Evolutionary conservation across 2,113 vertebrate species (phyloP), one percentile per base, ranked within the genome.

Genomic region (Callithrix jacchus): DNA sequence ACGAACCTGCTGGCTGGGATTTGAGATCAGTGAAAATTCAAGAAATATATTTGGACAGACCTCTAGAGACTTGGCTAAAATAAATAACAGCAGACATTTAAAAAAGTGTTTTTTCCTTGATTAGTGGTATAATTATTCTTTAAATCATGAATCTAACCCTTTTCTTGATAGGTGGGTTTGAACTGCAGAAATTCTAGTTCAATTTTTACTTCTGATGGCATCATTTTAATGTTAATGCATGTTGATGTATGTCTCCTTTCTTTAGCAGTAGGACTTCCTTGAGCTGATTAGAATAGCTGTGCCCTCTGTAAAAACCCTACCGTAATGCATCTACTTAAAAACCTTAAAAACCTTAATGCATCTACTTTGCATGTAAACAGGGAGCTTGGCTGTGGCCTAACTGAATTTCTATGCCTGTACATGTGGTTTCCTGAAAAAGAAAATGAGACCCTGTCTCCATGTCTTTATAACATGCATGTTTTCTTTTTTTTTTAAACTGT

Each of bases 341-440:
- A 64, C 61, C 13, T 64, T 64, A 32, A 64, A 13, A 64, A 64
- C 91, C 52, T 84, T 23, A 88, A 45, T 79, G 49, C 40, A 81
- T 52, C 85, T 84, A 96, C 25, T 93, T 97, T 90, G 80, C 88
- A 94, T 92, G 92, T 80, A n/a, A 96, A 90, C 45, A 7, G 0
- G 74, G 47, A 89, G 56, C 73, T 95, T 96, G 71, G 85, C 96
- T 97, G 91, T 16, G 58, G 93, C 82, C 92, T 95, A 87, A 96
- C 96, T 97, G 93, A 97, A 95, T 97, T 98, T 97, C 95, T 97
- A 14, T 89, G 37, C 80, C 96, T 92, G 77, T 70, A 96, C 97
- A 89, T 97, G 85, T 97, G 92, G 95, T 98, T 98, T 98, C 71
- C 96, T 97, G 97, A 83, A 98, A 93, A 91, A 96, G 92, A 96